These are phyloP conservation scores for Amblyteles armatorius DNA, from an alignment of 2,888 invertebrate species.

Conservation along the genomic window DNA sequence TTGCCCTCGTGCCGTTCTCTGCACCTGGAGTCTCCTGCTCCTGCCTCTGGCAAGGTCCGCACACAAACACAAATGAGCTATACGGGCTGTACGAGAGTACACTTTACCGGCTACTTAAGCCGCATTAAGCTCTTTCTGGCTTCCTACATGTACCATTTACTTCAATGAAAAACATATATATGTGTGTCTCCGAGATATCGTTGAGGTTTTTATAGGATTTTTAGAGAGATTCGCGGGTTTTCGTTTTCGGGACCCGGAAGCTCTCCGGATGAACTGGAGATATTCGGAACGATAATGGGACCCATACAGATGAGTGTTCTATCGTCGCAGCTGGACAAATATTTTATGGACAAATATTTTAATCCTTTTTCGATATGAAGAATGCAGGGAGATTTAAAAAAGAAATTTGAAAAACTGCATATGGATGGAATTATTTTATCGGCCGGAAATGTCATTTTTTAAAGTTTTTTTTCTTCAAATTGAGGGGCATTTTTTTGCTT, in stretches of 20 bases:
- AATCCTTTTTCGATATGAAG: neutral
- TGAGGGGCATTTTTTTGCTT: neutral
- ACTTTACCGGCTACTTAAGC: conserved; percentile 45
- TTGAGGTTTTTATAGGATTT: conserved; percentile 8
- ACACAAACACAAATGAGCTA: conserved; percentile 22
- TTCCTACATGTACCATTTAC: neutral
- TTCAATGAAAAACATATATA: neutral
- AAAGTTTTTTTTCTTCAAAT: neutral
- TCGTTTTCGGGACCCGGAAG: neutral
- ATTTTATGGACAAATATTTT: conserved; percentile 6
- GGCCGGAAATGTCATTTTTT: neutral
- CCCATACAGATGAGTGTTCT: neutral
- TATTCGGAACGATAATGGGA: neutral
- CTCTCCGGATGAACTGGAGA: neutral
- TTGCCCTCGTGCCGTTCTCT: conserved; percentile 52
- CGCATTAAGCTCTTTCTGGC: conserved; percentile 18
- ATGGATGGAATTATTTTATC: neutral
- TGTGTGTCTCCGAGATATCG: neutral
- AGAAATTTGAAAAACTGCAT: neutral
- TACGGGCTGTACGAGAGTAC: conserved; percentile 6
- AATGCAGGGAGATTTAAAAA: neutral
- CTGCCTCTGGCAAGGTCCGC: conserved; percentile 62
- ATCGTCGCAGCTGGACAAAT: conserved; percentile 8
- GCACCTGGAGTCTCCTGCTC: conserved; percentile 64
- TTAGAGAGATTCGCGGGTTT: neutral